phyloP scores from a whole-genome alignment of 2,113 vertebrate species.

The Leptobrachium ailaonicum region DNA sequence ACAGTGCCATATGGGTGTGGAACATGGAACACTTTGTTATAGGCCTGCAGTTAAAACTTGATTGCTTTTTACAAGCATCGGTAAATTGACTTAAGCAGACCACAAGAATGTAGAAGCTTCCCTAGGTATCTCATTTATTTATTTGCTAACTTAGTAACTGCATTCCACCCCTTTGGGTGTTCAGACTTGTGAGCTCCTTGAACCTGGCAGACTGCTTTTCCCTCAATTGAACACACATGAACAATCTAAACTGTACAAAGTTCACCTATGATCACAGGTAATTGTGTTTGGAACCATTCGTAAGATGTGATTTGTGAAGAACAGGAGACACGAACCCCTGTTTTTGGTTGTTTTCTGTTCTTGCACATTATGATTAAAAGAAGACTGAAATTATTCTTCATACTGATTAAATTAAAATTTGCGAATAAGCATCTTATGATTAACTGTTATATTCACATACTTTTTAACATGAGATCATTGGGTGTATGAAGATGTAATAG shows the following conservation, averaged over 20 bases:
- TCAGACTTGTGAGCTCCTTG: slow-evolving; percentile 66
- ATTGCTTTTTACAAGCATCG: slow-evolving; percentile 69
- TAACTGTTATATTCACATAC: too few relatives aligned
- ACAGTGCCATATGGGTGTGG: slow-evolving; percentile 54
- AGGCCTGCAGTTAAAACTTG: slow-evolving; percentile 53
- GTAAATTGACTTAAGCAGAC: slow-evolving; percentile 76
- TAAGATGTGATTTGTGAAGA: too few relatives aligned
- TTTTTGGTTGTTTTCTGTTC: too few relatives aligned
- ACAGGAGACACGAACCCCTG: too few relatives aligned
- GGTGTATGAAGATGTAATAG: too few relatives aligned
- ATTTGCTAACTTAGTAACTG: slow-evolving; percentile 79
- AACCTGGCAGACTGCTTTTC: slow-evolving; percentile 62
- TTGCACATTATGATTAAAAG: too few relatives aligned
- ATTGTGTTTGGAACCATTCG: too few relatives aligned
- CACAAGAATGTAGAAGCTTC: slow-evolving; percentile 80
- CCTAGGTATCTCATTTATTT: slow-evolving; percentile 82
- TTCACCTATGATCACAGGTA: slow-evolving; percentile 61
- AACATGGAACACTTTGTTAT: slow-evolving; percentile 48
- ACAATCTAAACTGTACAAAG: slow-evolving; percentile 60
- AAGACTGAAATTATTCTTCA: too few relatives aligned
- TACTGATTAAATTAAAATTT: too few relatives aligned
- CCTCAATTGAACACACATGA: slow-evolving; percentile 76
- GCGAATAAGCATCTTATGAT: too few relatives aligned
- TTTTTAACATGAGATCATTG: too few relatives aligned
- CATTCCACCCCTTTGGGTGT: slow-evolving; percentile 66